Evolutionary conservation across 2,797 vertebrate genomes (phyloP).

Genomic region (Periparus ater): DNA sequence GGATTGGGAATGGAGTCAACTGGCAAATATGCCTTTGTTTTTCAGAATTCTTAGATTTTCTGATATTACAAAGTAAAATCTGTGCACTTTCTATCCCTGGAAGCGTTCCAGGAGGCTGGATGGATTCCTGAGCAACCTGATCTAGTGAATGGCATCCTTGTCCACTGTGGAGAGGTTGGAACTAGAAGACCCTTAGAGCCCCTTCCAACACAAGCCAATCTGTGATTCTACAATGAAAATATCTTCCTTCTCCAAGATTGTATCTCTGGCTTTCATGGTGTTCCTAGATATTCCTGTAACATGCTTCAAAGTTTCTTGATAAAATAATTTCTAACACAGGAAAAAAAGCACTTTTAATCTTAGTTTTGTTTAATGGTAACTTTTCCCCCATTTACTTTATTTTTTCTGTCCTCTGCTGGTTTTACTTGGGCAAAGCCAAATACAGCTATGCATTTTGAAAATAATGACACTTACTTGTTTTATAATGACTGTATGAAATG

Average conservation of each 20-base stretch:
- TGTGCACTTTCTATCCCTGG: background rate
- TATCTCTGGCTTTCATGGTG: background rate
- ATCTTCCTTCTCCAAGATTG: background rate
- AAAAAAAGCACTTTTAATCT: background rate
- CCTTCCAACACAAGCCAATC: background rate
- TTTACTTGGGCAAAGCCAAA: background rate
- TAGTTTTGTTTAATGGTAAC: background rate
- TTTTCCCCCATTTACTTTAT: background rate
- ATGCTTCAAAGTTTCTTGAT: background rate
- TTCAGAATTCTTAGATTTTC: background rate
- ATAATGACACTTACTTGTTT: background rate
- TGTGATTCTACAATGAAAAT: background rate
- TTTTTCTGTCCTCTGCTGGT: background rate
- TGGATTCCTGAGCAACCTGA: background rate
- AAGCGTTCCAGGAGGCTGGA: background rate
- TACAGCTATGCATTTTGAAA: background rate
- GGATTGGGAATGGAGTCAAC: background rate
- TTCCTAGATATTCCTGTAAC: background rate
- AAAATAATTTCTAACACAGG: background rate
- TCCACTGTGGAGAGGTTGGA: background rate
- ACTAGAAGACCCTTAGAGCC: background rate
- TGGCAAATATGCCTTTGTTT: background rate
- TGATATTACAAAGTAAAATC: background rate
- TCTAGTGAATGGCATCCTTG: background rate
- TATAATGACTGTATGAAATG: background rate